phyloP scores from a whole-genome alignment of 2,888 invertebrate species.

The Drosophila atroscutellata region DNA sequence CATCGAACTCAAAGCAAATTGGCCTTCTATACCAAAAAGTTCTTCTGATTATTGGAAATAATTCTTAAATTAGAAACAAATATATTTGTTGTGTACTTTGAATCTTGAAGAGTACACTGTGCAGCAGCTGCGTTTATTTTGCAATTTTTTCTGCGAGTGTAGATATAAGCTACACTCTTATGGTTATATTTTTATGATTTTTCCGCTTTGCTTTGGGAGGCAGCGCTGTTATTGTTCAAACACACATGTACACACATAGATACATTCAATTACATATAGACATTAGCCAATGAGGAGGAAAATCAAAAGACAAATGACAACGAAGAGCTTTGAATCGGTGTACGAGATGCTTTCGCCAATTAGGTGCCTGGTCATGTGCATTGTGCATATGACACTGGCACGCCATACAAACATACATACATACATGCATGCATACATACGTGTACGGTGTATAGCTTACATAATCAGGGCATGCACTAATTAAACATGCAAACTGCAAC shows the following conservation, averaged over 20 bases:
- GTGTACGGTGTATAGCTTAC: constrained; percentile 40
- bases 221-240: constrained; percentile 27
- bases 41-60: background rate
- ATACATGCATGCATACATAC: background rate
- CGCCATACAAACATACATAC: background rate
- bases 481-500: constrained; percentile 58
- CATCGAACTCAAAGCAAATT: background rate
- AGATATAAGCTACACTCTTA: background rate
- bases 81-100: background rate
- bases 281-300: constrained; percentile 71
- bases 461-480: constrained; percentile 71
- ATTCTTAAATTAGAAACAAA: background rate
- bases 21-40: background rate
- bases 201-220: constrained; percentile 19
- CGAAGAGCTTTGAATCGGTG: constrained; percentile 26
- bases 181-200: constrained; percentile 45
- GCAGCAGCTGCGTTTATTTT: background rate
- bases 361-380: constrained; percentile 71
- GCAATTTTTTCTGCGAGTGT: background rate
- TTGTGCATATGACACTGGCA: constrained; percentile 54
- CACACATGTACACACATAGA: background rate
- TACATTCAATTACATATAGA: constrained; percentile 32
- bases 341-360: constrained; percentile 52
- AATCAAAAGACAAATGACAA: constrained; percentile 70
- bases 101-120: background rate